Conservation (phyloP, 2,888 invertebrate genomes). For the Megalurothrips usitatus region DNA sequence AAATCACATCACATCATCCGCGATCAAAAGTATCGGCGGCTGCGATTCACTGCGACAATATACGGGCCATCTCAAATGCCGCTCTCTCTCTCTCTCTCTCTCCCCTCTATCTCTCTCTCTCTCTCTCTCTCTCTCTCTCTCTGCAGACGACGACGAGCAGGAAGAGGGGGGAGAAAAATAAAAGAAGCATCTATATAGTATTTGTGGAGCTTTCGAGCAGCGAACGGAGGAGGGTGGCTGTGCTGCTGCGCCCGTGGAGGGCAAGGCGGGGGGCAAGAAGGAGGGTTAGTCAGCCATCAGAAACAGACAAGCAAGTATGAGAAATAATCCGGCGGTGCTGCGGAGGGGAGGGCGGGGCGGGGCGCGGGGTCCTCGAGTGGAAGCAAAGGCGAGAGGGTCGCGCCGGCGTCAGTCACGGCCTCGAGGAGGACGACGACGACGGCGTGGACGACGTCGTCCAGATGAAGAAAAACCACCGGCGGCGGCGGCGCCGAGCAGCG, state of each 20-base stretch:
- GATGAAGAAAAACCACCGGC: slow-evolving; percentile 21
- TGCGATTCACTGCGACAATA: too few relatives aligned
- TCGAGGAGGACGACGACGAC: too few relatives aligned
- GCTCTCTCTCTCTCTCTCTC: too few relatives aligned
- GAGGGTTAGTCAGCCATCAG: neutral
- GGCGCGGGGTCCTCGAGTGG: neutral
- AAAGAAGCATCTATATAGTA: neutral
- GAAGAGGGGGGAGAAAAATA: neutral
- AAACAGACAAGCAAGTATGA: slow-evolving; percentile 25
- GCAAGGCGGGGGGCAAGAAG: neutral
- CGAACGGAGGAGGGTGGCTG: neutral
- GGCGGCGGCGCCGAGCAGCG: neutral
- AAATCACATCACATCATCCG: too few relatives aligned
- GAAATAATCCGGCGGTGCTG: slow-evolving; percentile 12
- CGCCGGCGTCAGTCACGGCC: neutral
- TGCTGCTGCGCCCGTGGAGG: neutral
- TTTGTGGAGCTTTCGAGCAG: neutral
- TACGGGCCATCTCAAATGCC: too few relatives aligned
- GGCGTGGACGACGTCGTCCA: slow-evolving; percentile 3
- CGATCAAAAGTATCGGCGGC: too few relatives aligned
- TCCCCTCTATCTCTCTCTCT: too few relatives aligned
- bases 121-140: too few relatives aligned
- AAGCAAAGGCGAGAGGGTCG: neutral
- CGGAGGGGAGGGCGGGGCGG: neutral
- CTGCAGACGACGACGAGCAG: too few relatives aligned